A percentile compares a stretch with the other conserved stretches of the same genome.
Evolutionary conservation across 2,888 invertebrate genomes (phyloP).

Genomic region (Eupeodes luniger): DNA sequence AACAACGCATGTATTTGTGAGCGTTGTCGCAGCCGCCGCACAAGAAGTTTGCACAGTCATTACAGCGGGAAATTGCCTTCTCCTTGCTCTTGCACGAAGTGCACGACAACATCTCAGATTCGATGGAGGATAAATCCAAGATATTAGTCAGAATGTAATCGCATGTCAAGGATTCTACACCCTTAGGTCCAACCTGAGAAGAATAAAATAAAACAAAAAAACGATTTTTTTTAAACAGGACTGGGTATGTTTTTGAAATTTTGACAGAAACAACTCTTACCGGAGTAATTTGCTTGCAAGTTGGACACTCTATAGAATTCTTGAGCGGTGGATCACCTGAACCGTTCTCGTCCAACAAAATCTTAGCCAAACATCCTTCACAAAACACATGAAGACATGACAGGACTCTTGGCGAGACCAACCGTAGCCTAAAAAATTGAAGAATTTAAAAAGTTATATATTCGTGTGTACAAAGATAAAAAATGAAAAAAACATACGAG

Average conservation of each 20-base stretch:
- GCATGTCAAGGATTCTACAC: conserved; percentile 91
- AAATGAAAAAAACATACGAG: conserved; percentile 85
- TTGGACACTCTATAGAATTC: conserved; percentile 87
- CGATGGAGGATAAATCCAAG: conserved; percentile 92
- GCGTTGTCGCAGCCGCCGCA: conserved; percentile 97
- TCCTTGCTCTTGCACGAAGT: conserved; percentile 98
- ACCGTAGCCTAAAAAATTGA: conserved; percentile 86
- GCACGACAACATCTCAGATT: conserved; percentile 89
- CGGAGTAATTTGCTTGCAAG: conserved; percentile 94
- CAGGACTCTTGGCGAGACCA: conserved; percentile 93
- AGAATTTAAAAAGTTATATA: conserved; percentile 14
- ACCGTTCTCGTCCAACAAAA: conserved; percentile 88
- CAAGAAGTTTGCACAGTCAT: conserved; percentile 96
- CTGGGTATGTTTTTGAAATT: neutral
- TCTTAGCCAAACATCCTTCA: conserved; percentile 94
- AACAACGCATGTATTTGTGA: conserved; percentile 98
- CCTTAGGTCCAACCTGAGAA: conserved; percentile 88
- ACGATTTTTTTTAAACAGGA: neutral
- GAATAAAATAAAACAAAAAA: neutral
- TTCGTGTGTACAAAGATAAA: neutral
- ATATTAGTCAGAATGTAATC: conserved; percentile 95
- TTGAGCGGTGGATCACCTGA: conserved; percentile 85
- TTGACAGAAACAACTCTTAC: conserved; percentile 83
- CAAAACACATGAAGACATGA: conserved; percentile 98
- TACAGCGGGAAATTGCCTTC: conserved; percentile 96